phyloP scores from a whole-genome alignment of 2,888 invertebrate species.

The Celastrina argiolus region DNA sequence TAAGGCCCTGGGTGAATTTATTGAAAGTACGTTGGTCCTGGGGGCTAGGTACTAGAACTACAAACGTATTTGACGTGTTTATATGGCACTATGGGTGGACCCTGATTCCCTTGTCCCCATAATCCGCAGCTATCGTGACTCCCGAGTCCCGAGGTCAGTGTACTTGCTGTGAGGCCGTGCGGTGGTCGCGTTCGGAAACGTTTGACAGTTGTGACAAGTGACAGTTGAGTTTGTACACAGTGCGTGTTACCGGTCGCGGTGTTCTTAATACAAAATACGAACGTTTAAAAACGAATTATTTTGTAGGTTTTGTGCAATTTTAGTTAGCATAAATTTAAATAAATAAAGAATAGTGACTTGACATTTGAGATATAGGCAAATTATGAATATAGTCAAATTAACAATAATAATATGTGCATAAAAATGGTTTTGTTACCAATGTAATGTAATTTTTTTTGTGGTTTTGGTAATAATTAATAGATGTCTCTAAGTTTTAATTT shows the following conservation, averaged over 20 bases:
- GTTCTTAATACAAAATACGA: slow-evolving; percentile 11
- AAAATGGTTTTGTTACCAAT: no score
- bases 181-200: slow-evolving; percentile 12
- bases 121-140: neutral
- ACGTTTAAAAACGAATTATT: neutral
- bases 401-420: no score
- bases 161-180: neutral
- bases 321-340: no score
- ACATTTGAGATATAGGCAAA: no score
- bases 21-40: no score
- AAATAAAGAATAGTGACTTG: no score
- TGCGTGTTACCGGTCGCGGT: neutral
- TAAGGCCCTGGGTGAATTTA: no score
- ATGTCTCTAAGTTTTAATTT: no score
- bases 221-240: slow-evolving; percentile 6
- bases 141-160: slow-evolving; percentile 11
- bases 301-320: neutral
- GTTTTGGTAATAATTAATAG: no score
- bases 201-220: slow-evolving; percentile 15
- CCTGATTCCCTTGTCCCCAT: neutral
- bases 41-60: no score
- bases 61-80: neutral
- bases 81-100: neutral
- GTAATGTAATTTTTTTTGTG: no score
- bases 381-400: no score